A percentile compares a stretch with the other conserved stretches of the same genome.
phyloP scores from a whole-genome alignment of 2,113 vertebrate genomes.

The Neodon shergylaensis region DNA sequence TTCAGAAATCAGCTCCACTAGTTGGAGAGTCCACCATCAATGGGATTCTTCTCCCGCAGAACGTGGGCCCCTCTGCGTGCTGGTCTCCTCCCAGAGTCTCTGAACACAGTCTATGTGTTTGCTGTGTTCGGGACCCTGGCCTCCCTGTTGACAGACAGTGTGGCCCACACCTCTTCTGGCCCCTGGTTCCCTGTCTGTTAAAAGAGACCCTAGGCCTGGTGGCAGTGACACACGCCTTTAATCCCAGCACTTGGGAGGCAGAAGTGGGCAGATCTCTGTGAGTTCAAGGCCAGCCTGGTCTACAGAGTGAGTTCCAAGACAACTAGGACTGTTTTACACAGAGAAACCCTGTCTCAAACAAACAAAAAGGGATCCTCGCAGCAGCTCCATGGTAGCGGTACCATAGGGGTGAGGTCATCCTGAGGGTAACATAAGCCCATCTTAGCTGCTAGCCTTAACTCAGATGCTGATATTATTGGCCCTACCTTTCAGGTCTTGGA shows the following conservation, averaged over 20 bases:
- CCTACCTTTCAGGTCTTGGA: constrained; percentile 78
- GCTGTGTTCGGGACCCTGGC: rapidly evolving
- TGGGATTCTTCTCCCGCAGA: not conserved
- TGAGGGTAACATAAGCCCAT: rapidly evolving
- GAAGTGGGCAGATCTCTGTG: no score
- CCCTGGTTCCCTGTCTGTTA: not conserved
- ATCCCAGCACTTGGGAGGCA: no score
- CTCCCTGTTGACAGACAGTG: rapidly evolving
- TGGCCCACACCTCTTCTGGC: not conserved
- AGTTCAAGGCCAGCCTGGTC: no score
- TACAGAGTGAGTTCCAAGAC: no score
- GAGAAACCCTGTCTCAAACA: no score
- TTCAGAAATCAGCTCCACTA: not conserved
- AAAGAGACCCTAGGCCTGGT: not conserved
- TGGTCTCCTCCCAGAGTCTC: not conserved
- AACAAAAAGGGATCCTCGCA: not conserved
- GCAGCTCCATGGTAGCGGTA: not conserved
- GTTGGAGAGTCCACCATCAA: not conserved
- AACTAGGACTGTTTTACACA: no score
- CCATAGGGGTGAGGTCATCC: not conserved
- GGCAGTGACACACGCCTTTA: no score
- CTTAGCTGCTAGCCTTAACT: rapidly evolving
- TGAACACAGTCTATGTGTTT: rapidly evolving
- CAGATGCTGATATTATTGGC: rapidly evolving
- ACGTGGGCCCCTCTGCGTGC: rapidly evolving